A percentile compares a stretch with the other conserved stretches of the same genome.
Conservation (phyloP, 2,113 vertebrate species). For the Nothobranchius kuhntae region DNA sequence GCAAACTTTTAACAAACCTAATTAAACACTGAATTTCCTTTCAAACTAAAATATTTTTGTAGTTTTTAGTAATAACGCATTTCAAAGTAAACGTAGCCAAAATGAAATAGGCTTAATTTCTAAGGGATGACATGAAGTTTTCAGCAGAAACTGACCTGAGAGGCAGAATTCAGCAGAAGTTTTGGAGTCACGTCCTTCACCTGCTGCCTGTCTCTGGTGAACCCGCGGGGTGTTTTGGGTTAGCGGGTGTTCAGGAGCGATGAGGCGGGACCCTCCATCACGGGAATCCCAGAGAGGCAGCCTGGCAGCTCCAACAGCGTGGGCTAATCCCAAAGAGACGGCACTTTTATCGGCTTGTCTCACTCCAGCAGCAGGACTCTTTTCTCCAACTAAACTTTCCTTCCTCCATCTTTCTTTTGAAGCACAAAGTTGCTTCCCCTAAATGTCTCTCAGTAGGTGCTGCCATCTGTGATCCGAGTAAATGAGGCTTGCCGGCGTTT, state of each 20-base stretch:
- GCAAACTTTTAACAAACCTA: too few species aligned
- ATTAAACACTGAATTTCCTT: too few species aligned
- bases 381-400: slow-evolving; percentile 17
- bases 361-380: slow-evolving; percentile 21
- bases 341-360: slow-evolving; percentile 63
- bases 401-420: not conserved
- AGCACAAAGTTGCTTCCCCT: not conserved
- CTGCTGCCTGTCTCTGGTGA: slow-evolving; percentile 10
- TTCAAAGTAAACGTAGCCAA: too few species aligned
- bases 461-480: slow-evolving; percentile 21
- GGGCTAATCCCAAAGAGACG: slow-evolving; percentile 20
- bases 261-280: slow-evolving; percentile 45
- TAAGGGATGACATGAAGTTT: too few species aligned
- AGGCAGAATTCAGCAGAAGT: slow-evolving; percentile 22
- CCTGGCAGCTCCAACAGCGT: slow-evolving; percentile 57
- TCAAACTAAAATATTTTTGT: too few species aligned
- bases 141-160: not conserved
- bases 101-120: too few species aligned
- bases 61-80: too few species aligned
- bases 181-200: slow-evolving; percentile 44
- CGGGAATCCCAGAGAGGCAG: slow-evolving; percentile 44
- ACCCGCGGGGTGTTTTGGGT: slow-evolving; percentile 44
- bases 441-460: not conserved
- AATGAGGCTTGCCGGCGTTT: slow-evolving; percentile 7
- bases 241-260: slow-evolving; percentile 27